phyloP scores from a whole-genome alignment of 2,797 vertebrate species.

The Enteromius mattozi region DNA sequence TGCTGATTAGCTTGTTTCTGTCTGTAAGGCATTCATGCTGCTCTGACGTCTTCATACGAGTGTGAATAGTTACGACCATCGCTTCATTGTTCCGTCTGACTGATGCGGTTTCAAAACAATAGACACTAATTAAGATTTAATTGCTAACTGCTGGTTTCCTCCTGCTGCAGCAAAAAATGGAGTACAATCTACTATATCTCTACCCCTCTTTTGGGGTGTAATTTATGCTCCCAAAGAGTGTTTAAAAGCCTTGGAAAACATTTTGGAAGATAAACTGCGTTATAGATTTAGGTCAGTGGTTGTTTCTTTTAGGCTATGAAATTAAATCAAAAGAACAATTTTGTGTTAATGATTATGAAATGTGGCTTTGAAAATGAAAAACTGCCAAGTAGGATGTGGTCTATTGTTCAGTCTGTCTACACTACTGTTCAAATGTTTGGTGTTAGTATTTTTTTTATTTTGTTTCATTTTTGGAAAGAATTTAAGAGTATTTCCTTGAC shows the following conservation, averaged over 20 bases:
- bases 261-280: neutral
- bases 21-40: conserved; percentile 13
- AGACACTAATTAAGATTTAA: conserved; percentile 38
- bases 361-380: too few species aligned
- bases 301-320: neutral
- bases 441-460: neutral
- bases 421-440: neutral
- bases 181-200: neutral
- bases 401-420: neutral
- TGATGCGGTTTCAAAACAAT: conserved; percentile 3
- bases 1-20: conserved; percentile 33
- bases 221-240: conserved; percentile 4
- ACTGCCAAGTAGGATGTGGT: neutral
- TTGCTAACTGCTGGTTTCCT: conserved; percentile 10
- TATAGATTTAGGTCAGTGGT: conserved; percentile 1
- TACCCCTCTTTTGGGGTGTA: neutral
- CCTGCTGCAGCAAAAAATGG: neutral
- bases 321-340: neutral
- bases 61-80: conserved; percentile 2
- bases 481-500: neutral
- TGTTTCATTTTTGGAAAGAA: neutral
- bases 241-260: neutral
- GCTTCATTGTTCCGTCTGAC: conserved; percentile 3
- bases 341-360: neutral
- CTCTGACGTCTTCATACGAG: conserved; percentile 18